Evolutionary conservation across 1,140 invertebrate genomes (phyloP).

Genomic region (Formica selysi): DNA sequence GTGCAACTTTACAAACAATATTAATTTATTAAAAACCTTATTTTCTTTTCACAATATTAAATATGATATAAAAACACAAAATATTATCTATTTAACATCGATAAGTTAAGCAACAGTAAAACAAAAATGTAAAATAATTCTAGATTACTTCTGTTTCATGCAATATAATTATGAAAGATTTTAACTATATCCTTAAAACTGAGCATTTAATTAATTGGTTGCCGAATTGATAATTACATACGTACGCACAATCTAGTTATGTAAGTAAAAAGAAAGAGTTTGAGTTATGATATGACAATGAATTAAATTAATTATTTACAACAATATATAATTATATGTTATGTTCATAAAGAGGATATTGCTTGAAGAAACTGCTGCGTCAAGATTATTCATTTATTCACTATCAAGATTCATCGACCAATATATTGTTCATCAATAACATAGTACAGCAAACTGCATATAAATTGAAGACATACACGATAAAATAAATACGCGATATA

Average conservation of each 20-base stretch:
- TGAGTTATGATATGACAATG: slow-evolving; percentile 20
- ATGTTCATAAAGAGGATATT: slow-evolving; percentile 26
- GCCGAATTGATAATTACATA: slow-evolving; percentile 20
- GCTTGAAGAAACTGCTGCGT: neutral
- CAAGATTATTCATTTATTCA: slow-evolving; percentile 13
- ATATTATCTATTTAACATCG: slow-evolving; percentile 7
- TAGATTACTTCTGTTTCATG: slow-evolving; percentile 10
- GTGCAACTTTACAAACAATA: slow-evolving; percentile 37
- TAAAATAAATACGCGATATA: slow-evolving; percentile 55
- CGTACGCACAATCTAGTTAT: slow-evolving; percentile 51
- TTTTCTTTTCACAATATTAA: slow-evolving; percentile 39
- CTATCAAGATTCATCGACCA: slow-evolving; percentile 3
- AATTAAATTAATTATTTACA: slow-evolving; percentile 37
- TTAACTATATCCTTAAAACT: slow-evolving; percentile 13
- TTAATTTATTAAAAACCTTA: slow-evolving; percentile 39
- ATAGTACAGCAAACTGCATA: neutral
- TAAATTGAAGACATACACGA: slow-evolving; percentile 32
- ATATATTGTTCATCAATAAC: slow-evolving; percentile 8
- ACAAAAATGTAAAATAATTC: neutral
- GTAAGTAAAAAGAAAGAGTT: slow-evolving; percentile 14
- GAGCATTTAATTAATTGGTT: neutral
- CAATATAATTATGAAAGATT: slow-evolving; percentile 13
- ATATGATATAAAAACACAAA: slow-evolving; percentile 11
- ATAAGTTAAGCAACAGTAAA: neutral
- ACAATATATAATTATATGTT: slow-evolving; percentile 19